Conservation (phyloP, 1,140 invertebrate species). For the Chelonus insularis region DNA sequence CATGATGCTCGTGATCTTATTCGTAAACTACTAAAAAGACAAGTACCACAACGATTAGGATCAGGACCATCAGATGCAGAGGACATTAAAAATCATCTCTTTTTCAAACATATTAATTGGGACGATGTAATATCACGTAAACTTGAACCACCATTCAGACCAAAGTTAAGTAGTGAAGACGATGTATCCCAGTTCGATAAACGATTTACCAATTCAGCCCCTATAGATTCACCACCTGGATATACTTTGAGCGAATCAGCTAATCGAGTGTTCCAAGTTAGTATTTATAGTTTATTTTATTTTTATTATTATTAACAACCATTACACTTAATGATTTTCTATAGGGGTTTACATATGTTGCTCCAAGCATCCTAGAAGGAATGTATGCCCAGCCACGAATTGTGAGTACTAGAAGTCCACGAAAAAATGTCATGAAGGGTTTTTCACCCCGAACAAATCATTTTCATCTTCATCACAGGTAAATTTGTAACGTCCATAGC, state of each 20-base stretch:
- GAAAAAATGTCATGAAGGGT: conserved; percentile 55
- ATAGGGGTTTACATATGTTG: conserved; percentile 99
- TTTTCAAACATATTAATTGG: conserved; percentile 94
- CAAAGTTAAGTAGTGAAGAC: conserved; percentile 84
- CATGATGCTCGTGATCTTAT: conserved; percentile 92
- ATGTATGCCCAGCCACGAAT: conserved; percentile 73
- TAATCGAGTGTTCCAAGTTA: conserved; percentile 92
- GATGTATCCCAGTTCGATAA: conserved; percentile 99
- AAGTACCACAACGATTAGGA: conserved; percentile 73
- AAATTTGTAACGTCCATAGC: no score
- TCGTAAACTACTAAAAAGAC: conserved; percentile 80
- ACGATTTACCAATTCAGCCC: conserved; percentile 95
- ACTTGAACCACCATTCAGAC: conserved; percentile 90
- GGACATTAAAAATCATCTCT: conserved; percentile 87
- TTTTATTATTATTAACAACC: no score
- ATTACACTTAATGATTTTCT: no score
- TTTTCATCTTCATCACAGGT: conserved; percentile 48
- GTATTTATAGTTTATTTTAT: conserved; percentile 38
- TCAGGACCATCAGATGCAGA: conserved; percentile 80
- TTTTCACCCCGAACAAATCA: conserved; percentile 47
- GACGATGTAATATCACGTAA: conserved; percentile 81
- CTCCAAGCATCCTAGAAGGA: conserved; percentile 93
- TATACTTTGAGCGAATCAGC: conserved; percentile 92
- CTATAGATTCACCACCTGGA: conserved; percentile 98
- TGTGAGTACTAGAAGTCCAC: conserved; percentile 72